Conservation (phyloP, 92 coral and sea anemone genomes). For the Zoanthus sansibaricus region DNA sequence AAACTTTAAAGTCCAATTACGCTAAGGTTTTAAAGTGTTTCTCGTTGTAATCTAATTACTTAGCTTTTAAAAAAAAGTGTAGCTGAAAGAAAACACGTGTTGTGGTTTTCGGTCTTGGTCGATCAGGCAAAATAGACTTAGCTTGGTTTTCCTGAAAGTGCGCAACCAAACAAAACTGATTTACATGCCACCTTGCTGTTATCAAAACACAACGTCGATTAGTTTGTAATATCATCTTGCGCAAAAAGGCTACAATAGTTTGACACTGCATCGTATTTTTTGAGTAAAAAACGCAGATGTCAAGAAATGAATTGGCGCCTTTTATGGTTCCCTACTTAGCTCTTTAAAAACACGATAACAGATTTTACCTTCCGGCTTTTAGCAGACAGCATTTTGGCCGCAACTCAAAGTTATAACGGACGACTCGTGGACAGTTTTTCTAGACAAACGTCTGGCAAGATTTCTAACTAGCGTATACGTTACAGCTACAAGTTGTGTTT, state of each 20-base stretch:
- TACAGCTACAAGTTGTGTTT: neutral
- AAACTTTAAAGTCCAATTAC: constrained; percentile 20
- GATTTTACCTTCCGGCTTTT: constrained; percentile 38
- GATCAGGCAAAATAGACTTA: neutral
- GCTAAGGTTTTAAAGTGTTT: neutral
- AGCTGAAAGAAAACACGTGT: constrained; percentile 47
- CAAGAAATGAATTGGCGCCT: constrained; percentile 3
- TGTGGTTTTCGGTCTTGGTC: constrained; percentile 35
- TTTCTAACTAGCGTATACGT: neutral
- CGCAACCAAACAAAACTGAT: neutral
- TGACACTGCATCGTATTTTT: constrained; percentile 7
- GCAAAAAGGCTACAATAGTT: neutral
- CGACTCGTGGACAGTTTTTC: neutral
- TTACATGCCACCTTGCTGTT: neutral
- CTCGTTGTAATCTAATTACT: constrained; percentile 21
- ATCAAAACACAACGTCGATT: neutral
- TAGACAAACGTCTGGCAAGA: constrained; percentile 13
- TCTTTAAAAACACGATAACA: constrained; percentile 30
- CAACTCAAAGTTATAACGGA: constrained; percentile 45
- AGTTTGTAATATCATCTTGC: neutral
- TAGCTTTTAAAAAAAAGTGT: neutral
- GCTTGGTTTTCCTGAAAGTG: neutral
- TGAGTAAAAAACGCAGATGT: constrained; percentile 6
- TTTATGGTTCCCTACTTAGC: constrained; percentile 18
- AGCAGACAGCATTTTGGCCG: constrained; percentile 43